These are phyloP conservation scores for Dolomedes plantarius DNA, from an alignment of 2,888 invertebrate genomes.

Conservation along the genomic window DNA sequence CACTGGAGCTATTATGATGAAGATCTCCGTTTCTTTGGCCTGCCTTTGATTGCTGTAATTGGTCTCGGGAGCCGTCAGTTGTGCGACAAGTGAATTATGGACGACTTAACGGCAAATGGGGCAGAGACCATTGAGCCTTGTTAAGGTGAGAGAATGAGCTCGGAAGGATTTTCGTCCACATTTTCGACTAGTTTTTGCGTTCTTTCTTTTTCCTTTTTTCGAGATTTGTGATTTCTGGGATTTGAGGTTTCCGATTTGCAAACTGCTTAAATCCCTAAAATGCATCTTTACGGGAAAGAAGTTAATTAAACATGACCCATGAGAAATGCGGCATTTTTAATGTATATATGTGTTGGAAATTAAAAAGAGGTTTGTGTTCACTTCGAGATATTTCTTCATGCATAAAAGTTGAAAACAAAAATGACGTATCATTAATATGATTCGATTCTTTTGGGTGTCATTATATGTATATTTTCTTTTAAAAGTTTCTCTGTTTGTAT, in stretches of 20 bases:
- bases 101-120: constrained; percentile 56
- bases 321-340: constrained; percentile 43
- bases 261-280: constrained; percentile 16
- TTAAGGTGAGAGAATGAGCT: constrained; percentile 51
- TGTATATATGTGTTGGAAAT: constrained; percentile 40
- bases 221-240: constrained; percentile 42
- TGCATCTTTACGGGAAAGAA: background rate
- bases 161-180: constrained; percentile 26
- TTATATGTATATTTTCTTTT: too few species aligned
- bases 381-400: too few species aligned
- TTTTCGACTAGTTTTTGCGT: constrained; percentile 16
- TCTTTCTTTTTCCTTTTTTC: constrained; percentile 20
- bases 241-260: constrained; percentile 23
- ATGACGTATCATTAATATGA: too few species aligned
- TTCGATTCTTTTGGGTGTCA: too few species aligned
- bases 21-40: background rate
- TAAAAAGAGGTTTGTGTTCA: constrained; percentile 45
- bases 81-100: constrained; percentile 51
- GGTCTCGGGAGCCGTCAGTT: constrained; percentile 47
- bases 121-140: constrained; percentile 61
- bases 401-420: too few species aligned
- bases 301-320: constrained; percentile 57
- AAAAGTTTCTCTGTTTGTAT: too few species aligned
- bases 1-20: background rate
- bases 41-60: constrained; percentile 37